Percentiles rank a stretch among this genome's conserved stretches.
Conservation (phyloP, 2,888 invertebrate species). For the Trachelus iudaicus region DNA sequence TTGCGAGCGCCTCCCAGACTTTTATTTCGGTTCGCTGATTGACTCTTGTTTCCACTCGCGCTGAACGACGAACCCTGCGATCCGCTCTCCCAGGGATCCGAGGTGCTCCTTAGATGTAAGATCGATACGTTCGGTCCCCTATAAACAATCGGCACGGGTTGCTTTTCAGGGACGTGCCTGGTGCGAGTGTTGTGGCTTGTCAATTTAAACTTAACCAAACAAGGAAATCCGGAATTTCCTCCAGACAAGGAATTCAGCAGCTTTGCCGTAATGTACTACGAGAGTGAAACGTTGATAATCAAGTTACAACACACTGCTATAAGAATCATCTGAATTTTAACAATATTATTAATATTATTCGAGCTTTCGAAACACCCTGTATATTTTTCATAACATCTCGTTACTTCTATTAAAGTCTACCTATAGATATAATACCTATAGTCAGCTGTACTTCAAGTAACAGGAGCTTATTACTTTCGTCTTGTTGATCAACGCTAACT, state of each 20-base stretch:
- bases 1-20: conserved; percentile 37
- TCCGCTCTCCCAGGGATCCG: conserved; percentile 70
- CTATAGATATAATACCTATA: neutral
- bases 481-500: neutral
- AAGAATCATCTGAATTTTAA: neutral
- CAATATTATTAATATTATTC: neutral
- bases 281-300: neutral
- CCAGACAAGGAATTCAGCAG: neutral
- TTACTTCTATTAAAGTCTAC: neutral
- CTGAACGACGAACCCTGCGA: conserved; percentile 59
- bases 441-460: neutral
- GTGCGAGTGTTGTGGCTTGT: neutral
- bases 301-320: neutral
- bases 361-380: neutral
- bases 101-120: conserved; percentile 68
- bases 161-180: neutral
- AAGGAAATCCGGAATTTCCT: neutral
- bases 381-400: neutral
- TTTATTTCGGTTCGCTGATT: conserved; percentile 42
- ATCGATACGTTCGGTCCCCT: conserved; percentile 71
- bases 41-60: conserved; percentile 43
- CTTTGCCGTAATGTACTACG: neutral
- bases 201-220: neutral
- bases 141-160: conserved; percentile 25
- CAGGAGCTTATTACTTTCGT: neutral